phyloP scores from a whole-genome alignment of 2,113 vertebrate species.

The Oceanites oceanicus region DNA sequence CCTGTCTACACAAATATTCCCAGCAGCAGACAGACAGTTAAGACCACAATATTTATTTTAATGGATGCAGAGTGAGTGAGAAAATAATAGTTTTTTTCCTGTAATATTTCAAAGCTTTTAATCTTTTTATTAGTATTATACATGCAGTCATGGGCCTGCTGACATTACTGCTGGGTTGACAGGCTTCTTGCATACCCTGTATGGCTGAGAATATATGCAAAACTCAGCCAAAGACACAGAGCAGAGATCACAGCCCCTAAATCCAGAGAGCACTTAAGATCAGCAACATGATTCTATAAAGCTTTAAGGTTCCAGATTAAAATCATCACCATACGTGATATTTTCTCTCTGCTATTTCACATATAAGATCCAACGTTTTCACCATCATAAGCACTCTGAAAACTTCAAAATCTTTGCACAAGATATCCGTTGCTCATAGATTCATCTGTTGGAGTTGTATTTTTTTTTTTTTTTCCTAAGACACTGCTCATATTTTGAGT shows the following conservation, averaged over 20 bases:
- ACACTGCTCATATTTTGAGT: background rate
- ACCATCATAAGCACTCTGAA: background rate
- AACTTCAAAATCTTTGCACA: background rate
- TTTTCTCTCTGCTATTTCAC: background rate
- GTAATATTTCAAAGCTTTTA: constrained; percentile 51
- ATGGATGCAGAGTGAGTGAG: constrained; percentile 28
- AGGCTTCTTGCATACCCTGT: background rate
- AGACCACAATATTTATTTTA: constrained; percentile 68
- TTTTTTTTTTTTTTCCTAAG: background rate
- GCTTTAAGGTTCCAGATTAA: background rate
- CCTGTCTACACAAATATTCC: constrained; percentile 27
- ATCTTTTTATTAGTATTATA: background rate
- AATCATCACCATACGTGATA: background rate
- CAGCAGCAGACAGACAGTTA: constrained; percentile 17
- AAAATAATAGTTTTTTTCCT: constrained; percentile 15
- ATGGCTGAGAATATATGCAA: background rate
- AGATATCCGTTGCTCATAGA: background rate
- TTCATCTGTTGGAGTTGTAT: background rate
- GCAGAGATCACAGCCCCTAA: background rate
- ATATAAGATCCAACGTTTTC: background rate
- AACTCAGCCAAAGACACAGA: background rate
- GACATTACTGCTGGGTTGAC: background rate
- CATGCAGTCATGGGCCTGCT: background rate
- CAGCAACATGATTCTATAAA: background rate
- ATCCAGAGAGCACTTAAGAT: background rate